Conservation (phyloP, 37 sponge, comb jelly and placozoan genomes). For the Oscarella lobularis region DNA sequence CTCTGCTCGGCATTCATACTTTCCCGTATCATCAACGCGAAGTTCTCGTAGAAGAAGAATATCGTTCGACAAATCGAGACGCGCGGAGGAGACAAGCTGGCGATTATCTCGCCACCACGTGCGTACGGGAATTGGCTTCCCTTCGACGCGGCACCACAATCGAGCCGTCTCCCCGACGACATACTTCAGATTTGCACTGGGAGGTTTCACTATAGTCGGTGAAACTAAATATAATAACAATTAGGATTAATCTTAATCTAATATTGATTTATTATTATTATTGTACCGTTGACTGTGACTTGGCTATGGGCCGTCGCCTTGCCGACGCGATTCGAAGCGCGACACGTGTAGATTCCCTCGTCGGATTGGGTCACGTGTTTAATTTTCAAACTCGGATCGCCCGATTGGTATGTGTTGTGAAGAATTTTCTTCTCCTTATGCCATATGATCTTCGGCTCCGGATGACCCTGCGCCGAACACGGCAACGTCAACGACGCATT, state of each 20-base stretch:
- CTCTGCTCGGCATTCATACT: not conserved
- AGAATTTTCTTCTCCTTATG: not conserved
- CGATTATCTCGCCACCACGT: not conserved
- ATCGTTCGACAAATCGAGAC: too few species aligned
- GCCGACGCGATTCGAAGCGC: not conserved
- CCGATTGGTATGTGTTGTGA: not conserved
- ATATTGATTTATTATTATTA: too few species aligned
- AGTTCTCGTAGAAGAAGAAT: not conserved
- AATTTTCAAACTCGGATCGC: not conserved
- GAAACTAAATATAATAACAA: too few species aligned
- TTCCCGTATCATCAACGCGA: not conserved
- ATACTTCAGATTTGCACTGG: too few species aligned
- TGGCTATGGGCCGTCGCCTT: too few species aligned
- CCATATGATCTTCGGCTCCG: not conserved
- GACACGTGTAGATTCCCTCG: not conserved
- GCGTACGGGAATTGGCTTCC: not conserved
- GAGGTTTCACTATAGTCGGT: too few species aligned
- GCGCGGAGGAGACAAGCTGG: not conserved
- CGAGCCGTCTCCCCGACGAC: not conserved
- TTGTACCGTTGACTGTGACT: too few species aligned
- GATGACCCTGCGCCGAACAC: not conserved
- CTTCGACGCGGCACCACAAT: not conserved
- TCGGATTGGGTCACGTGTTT: not conserved
- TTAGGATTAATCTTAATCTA: too few species aligned
- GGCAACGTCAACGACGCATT: not conserved